Base-by-base conservation (phyloP, 2,113 vertebrate genomes). In the Dasyurus viverrinus region DNA sequence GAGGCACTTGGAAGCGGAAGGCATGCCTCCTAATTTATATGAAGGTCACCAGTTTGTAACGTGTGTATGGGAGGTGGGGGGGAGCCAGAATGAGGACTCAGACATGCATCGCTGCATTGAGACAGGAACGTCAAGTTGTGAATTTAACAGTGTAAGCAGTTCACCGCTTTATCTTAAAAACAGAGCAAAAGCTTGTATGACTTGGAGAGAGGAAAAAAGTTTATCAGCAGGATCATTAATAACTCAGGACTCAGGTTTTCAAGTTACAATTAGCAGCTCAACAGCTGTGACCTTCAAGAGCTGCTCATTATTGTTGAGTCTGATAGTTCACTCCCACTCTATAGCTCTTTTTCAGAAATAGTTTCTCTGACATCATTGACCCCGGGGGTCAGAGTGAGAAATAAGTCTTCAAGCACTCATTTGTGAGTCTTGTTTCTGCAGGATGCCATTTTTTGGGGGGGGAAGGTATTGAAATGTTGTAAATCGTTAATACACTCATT, bases 241-340 rank as follows among this genome's bases (percentile, higher is more conserved):
- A 98, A 98, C 94, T 90, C 47, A 54, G 19, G 90, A 95, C 95
- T 98, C 48, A 8, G 89, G 94, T 98, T 98, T 98, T 94, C 94
- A 76, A 96, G 97, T 97, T 42, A 84, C 97, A 98, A 16, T 98
- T 98, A 98, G 89, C 94, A 98, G 94, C 97, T 98, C 94, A 95
- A 97, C 96, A 97, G 93, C 97, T 97, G 96, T 97, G 98, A 98
- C 97, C 96, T 97, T 95, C 95, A 97, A 96, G 95, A 97, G 60
- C 92, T 96, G 24, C 96, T 96, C 93, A 10, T 94, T 97, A 93
- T 93, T 97, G 96, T 94, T 84, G 54, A 0, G 94, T 46, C 96
- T 1, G 0, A 90, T 92, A 91, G 60, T 96, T 94, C 94, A 2
- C 91, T 97, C 97, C 94, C 48, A 48, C 93, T 60, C 52, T 23